Evolutionary conservation across 2,797 vertebrate species (phyloP), one percentile per base, ranked within the genome.

Genomic region (Philypnodon macrostomus): DNA sequence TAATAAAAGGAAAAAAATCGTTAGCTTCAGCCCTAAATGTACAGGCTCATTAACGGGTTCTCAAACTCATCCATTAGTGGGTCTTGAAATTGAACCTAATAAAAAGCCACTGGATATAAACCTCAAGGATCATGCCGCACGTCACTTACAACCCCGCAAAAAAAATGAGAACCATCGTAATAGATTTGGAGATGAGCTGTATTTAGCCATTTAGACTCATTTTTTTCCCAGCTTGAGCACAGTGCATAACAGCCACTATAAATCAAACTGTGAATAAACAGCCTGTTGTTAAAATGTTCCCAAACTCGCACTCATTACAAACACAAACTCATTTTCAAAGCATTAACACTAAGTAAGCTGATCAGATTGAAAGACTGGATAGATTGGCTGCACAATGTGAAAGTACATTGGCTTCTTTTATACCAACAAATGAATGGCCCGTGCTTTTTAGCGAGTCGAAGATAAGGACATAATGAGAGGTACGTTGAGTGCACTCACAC

Each of bases 381-480:
- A 14, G 15, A n/a, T 27, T n/a, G 11, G 18, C 32, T 37, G 11
- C 13, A 5, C 7, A 49, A 42, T 23, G 40, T 3, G 18, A 7
- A 30, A 24, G 21, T 13, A 33, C 6, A 46, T 7, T 7, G 4
- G 13, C 21, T 48, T 58, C 23, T 12, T 30, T 42, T 34, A 11
- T 51, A 21, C 7, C 14, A 14, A 40, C 35, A 40, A 60, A 63
- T 58, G 21, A 38, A 15, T 26, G 9, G 15, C 29, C 19, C 8
- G 14, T 39, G 2, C 14, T 19, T 18, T 40, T 39, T 34, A 44
- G 49, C 10, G 23, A 48, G 8, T 29, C 49, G 1, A 2, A 53
- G 59, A 58, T 47, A 29, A 56, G 23, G 16, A 7, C 36, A 34
- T 66, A 53, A 71, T 59, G 39, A 62, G 40, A 41, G 38, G 26